Evolutionary conservation across 2,888 invertebrate species (phyloP), one percentile per base, ranked within the genome.

Genomic region (Caenorhabditis plicata): DNA sequence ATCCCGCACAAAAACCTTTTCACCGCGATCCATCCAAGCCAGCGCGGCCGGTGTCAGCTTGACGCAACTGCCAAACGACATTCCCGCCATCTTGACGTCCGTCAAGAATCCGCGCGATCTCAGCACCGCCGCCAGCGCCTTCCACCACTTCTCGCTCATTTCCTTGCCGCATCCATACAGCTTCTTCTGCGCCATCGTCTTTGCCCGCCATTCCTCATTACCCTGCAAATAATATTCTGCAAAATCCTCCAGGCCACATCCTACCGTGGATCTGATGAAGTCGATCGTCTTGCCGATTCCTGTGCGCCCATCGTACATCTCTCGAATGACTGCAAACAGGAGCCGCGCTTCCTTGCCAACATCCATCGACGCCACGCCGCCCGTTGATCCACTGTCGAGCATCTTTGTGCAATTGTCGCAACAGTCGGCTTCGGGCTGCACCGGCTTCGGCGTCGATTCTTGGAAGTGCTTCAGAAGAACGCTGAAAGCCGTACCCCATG

Each of bases 401-500:
- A 60, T 55, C 27, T 53, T 50, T 9, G 67, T 64, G 43, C 71
- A 71, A 22, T 58, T 49, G 40, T 71, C 75, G 48, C 75, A 75
- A 36, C 75, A 75, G 41, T 67, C 64, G 3, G 55, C 20, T 31
- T 54, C 46, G 15, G 68, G 49, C 11, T 50, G 38, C 8, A 32
- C 31, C 11, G 62, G 46, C 31, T 58, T 55, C 8, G 38, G 11
- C 5, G 43, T 49, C 9, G 47, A n/a, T 19, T 50, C 49, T 22
- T 69, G 63, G 43, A 73, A 75, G 26, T 74, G 72, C 36, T 63
- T 63, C 17, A 75, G 55, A 20, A 75, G 57, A 27, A 66, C 45
- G n/a, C 68, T 68, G 56, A 39, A 68, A 50, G 11, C 15, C 4
- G 36, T 13, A 3, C 17, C 1, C 20, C 7, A 8, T 36, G 23